A percentile compares a stretch with the other conserved stretches of the same genome.
These are phyloP conservation scores for Cyclopterus lumpus DNA, from an alignment of 2,797 vertebrate genomes.

Conservation along the genomic window DNA sequence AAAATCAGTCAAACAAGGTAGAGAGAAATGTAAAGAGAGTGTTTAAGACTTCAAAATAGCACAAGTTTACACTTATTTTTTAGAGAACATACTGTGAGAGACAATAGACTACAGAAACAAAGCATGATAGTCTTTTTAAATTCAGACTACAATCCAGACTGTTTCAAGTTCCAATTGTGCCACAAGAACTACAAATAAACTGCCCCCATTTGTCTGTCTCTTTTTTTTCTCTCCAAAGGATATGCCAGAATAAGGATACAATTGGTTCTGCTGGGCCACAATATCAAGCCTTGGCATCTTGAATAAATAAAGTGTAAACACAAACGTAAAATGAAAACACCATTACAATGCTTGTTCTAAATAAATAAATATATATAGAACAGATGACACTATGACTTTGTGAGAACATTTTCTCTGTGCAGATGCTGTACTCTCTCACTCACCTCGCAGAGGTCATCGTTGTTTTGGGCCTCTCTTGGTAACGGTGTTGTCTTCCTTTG, in stretches of 20 bases:
- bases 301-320: slow-evolving; percentile 80
- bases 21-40: slow-evolving; percentile 48
- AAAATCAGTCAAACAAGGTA: slow-evolving; percentile 70
- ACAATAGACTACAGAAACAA: slow-evolving; percentile 17
- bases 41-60: slow-evolving; percentile 27
- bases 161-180: slow-evolving; percentile 25
- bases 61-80: slow-evolving; percentile 4
- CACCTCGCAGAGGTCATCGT: slow-evolving; percentile 72
- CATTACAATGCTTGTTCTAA: slow-evolving; percentile 43
- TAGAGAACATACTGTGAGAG: background rate
- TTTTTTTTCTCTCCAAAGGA: slow-evolving; percentile 75
- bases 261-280: slow-evolving; percentile 80
- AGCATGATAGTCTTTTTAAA: slow-evolving; percentile 14
- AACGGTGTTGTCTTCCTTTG: slow-evolving; percentile 88
- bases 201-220: slow-evolving; percentile 20
- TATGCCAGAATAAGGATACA: slow-evolving; percentile 86
- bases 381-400: background rate
- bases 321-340: slow-evolving; percentile 61
- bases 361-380: background rate
- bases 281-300: slow-evolving; percentile 82
- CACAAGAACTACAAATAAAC: slow-evolving; percentile 37
- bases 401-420: background rate
- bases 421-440: slow-evolving; percentile 48
- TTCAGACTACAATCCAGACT: slow-evolving; percentile 18
- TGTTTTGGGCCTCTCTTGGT: slow-evolving; percentile 81